Evolutionary conservation across 64 coral and sea anemone genomes (phyloP), one percentile per base, ranked within the genome.

Genomic region (Montipora sp.): DNA sequence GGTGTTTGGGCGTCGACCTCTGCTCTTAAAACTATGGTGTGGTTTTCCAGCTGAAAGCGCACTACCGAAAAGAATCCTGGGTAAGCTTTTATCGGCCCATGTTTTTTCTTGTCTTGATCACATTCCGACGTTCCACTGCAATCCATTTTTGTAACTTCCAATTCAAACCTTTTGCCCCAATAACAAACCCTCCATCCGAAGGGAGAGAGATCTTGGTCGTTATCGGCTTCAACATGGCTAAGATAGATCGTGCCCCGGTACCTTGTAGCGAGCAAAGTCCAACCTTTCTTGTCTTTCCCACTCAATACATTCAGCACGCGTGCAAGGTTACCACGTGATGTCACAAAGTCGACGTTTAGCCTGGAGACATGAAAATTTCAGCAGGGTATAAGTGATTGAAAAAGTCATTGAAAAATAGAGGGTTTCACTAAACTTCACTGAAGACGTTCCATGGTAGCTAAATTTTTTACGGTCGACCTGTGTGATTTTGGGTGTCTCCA

Each of bases 151-250:
- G 82, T 85, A 3, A 85, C 82, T 85, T 70, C 82, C 45, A 72
- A 44, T 71, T 85, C 82, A 85, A 85, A 85, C 19, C 82, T 85
- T 48, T 85, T 85, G 2, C 82, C 82, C 82, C 82, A 85, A 47
- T 85, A 85, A 71, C 61, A 72, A 2, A 85, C 18, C 18, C 63
- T 85, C 65, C 82, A 18, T 13, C 61, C 65, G 11, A 49, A 85
- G 19, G 19, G 2, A 2, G 82, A 85, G 45, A 69, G 16, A 19
- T 71, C 27, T 21, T 83, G 2, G 22, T 72, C 65, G 3, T 22
- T 19, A 5, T 73, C 16, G 11, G 18, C 15, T 85, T 85, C 82
- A 71, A 85, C 20, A 16, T 85, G 82, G 65, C 82, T 85, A 2
- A 85, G 82, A 50, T 85, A 85, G 8, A 85, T 27, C 19, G 82